Evolutionary conservation across 2,888 invertebrate species (phyloP).

Genomic region (Campaea margaritaria): DNA sequence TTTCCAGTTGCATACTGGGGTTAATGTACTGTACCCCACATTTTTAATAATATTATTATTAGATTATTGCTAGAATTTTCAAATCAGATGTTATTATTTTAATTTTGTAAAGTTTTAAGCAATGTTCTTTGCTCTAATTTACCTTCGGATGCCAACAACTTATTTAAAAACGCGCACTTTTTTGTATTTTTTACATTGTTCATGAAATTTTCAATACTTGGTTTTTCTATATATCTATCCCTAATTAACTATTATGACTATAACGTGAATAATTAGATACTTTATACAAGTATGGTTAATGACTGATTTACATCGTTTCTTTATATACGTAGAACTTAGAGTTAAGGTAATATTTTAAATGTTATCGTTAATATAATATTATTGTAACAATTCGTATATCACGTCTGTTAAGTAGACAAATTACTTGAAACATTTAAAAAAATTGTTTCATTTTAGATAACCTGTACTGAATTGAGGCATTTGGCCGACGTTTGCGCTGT

Average conservation of each 20-base stretch:
- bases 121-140: neutral
- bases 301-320: slow-evolving; percentile 77
- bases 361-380: slow-evolving; percentile 50
- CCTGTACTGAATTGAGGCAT: slow-evolving; percentile 1
- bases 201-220: slow-evolving; percentile 1
- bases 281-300: slow-evolving; percentile 43
- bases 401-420: slow-evolving; percentile 12
- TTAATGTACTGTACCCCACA: too few species aligned
- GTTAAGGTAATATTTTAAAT: slow-evolving; percentile 60
- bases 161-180: neutral
- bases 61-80: too few species aligned
- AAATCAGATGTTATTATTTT: too few species aligned
- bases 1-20: too few species aligned
- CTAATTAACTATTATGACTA: slow-evolving; percentile 9
- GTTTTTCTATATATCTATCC: slow-evolving; percentile 15
- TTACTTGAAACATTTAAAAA: neutral
- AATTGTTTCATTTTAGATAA: neutral
- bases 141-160: neutral
- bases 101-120: too few species aligned
- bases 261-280: slow-evolving; percentile 14
- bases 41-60: too few species aligned
- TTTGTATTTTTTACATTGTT: slow-evolving; percentile 4
- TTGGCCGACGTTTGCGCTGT: neutral
- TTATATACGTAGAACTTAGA: slow-evolving; percentile 59
- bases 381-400: slow-evolving; percentile 9